These are phyloP conservation scores for Typhlichthys subterraneus DNA, from an alignment of 2,797 vertebrate genomes.

Conservation along the genomic window DNA sequence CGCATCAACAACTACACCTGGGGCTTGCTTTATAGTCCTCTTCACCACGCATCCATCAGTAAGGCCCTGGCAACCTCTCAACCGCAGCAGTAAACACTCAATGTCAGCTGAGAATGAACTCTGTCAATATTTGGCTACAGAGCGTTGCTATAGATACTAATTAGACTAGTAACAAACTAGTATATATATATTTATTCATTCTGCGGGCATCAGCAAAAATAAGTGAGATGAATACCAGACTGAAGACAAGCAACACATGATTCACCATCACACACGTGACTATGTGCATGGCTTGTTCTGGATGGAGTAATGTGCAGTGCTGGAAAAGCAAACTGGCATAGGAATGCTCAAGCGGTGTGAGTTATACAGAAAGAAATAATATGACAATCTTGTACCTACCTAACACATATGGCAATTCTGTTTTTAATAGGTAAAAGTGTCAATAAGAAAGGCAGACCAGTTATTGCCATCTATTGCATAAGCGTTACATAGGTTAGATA, in stretches of 20 bases:
- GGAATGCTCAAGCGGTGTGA: not conserved
- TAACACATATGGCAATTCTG: not conserved
- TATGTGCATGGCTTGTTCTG: slow-evolving; percentile 31
- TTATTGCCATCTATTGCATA: slow-evolving; percentile 30
- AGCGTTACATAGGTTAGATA: slow-evolving; percentile 17
- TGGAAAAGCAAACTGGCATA: not conserved
- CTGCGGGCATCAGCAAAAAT: slow-evolving; percentile 14
- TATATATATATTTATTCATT: not conserved
- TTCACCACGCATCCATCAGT: slow-evolving; percentile 30
- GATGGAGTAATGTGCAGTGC: slow-evolving; percentile 25
- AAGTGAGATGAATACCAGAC: not conserved
- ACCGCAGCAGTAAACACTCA: slow-evolving; percentile 27
- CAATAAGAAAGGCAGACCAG: slow-evolving; percentile 2
- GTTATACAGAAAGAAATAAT: not conserved
- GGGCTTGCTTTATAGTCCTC: slow-evolving; percentile 3
- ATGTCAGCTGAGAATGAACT: not conserved
- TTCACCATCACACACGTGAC: slow-evolving; percentile 15
- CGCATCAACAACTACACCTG: slow-evolving; percentile 16
- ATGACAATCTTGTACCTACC: not conserved
- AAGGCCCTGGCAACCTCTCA: slow-evolving; percentile 7
- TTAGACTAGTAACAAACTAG: not conserved
- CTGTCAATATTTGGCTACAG: slow-evolving; percentile 7
- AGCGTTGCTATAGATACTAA: slow-evolving; percentile 4
- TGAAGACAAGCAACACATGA: slow-evolving; percentile 38
- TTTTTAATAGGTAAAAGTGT: not conserved